Evolutionary conservation across 1,140 invertebrate species (phyloP), one percentile per base, ranked within the genome.

Genomic region (Formica selysi): DNA sequence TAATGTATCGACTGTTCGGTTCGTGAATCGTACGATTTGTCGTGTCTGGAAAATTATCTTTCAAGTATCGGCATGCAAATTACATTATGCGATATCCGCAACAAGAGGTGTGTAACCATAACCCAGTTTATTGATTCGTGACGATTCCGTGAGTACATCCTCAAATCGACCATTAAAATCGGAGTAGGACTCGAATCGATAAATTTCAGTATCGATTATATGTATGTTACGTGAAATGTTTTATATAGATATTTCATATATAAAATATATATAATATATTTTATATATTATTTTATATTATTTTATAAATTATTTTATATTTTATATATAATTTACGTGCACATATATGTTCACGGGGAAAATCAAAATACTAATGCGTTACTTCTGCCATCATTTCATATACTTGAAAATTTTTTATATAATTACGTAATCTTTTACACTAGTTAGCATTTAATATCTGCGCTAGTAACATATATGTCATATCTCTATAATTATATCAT

Each of bases 41-140:
- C 26, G 26, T 13, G 32, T 65, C 19, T 67, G 13, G 5, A 16
- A n/a, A 80, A 54, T 41, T 44, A 57, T 70, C 36, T n/a, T 7
- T 36, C 13, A 1, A 54, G 48, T 41, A 80, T 68, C 11, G 10
- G 22, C 32, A 22, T 57, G 22, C 16, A 70, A 70, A 80, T 80
- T 41, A 5, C 6, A 8, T n/a, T 36, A 65, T 10, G 36, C 73
- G 57, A 61, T 76, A 41, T 79, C 44, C 32, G 16, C 26, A 6
- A 32, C 76, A 54, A 80, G 48, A 54, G 3, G 16, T 22, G 48
- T 10, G 48, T n/a, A 57, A 51, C 44, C 32, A 7, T 80, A 80
- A 70, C 51, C 64, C 78, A 29, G 51, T 70, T 80, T 70, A 80
- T 70, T 8, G 76, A 80, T 57, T 70, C 65, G 22, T 41, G 36